Evolutionary conservation across 2,113 vertebrate species (phyloP), one percentile per base, ranked within the genome.

Genomic region (Emydura subglobosa): DNA sequence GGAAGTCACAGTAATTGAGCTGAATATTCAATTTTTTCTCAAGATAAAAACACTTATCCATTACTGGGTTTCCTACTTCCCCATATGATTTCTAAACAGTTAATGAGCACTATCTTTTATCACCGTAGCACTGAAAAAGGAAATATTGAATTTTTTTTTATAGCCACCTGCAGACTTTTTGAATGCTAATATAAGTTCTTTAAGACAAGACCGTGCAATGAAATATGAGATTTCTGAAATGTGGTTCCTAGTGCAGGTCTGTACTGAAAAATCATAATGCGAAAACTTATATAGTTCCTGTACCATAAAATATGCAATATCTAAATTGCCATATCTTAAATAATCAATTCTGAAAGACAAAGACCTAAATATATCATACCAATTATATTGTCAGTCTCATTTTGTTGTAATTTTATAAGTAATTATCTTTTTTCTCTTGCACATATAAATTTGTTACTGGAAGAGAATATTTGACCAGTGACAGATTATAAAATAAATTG

Each of bases 141-240:
- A 76, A 4, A 0, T 4, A 13, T 14, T n/a, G 27, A n/a, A 42
- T 19, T 14, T 16, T 10, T 1, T 9, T 50, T 50, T 50, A 13
- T 14, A n/a, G 31, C 16, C 54, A 10, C 5, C 76, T 34, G 61
- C 76, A 78, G 34, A 42, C 17, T 65, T 65, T 29, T 4, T 2
- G 8, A 5, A 39, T 74, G 39, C 59, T 53, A 76, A 53, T 65
- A 53, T 1, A 76, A 91, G 79, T 47, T 50, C 8, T 39, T 55
- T 6, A 65, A 80, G 86, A 59, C 8, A 57, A 2, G 0, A 59
- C 42, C 21, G 29, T 25, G 14, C 0, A 44, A 51, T 47, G 55
- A 68, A 44, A 14, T 2, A 50, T 1, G n/a, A 68, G 86, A 22
- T 22, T 54, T 74, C 83, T 50, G 39, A 54, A 51, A 54, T 87